Evolutionary conservation across 2,113 vertebrate species (phyloP), one percentile per base, ranked within the genome.

Genomic region (Nerophis ophidion): DNA sequence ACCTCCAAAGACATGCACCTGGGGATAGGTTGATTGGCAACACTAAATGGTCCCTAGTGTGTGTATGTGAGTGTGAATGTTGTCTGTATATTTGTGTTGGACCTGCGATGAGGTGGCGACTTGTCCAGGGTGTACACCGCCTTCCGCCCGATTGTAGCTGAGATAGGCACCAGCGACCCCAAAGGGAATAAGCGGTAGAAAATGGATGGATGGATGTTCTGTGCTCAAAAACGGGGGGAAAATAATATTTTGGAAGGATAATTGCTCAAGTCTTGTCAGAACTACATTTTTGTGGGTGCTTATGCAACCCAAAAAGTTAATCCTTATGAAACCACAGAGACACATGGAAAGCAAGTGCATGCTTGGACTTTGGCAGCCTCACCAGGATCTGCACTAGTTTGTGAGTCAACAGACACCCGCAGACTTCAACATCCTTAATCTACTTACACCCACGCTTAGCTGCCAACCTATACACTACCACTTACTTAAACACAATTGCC

Each of bases 371-470:
- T 5, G 1, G 48, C 63, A 74, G 51, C 35, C 53, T 13, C 60
- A 59, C 52, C 66, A 11, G 15, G 2, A 40, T 72, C 60, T 67
- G 66, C 59, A 49, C 64, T 12, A 46, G 64, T 51, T 65, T 70
- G 12, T 49, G 60, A 68, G 55, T 68, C 70, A 73, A 79, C 57
- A 74, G 55, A 61, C 68, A 64, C 62, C 59, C 61, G 67, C 72
- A 68, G 74, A 69, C 80, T 83, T 65, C 61, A 79, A 63, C 72
- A 71, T 70, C 66, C 62, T 70, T 64, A 77, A 80, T 78, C 72
- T 83, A 68, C 72, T 70, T 60, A 65, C 60, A 48, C 63, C 65
- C 62, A 72, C 62, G 70, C 75, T 64, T 50, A 17, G 81, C 72
- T 67, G 57, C 72, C 77, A 65, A 72, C 83, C 68, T 62, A 38